Conservation (phyloP, 2,797 vertebrate genomes). For the Loriculus beryllinus region DNA sequence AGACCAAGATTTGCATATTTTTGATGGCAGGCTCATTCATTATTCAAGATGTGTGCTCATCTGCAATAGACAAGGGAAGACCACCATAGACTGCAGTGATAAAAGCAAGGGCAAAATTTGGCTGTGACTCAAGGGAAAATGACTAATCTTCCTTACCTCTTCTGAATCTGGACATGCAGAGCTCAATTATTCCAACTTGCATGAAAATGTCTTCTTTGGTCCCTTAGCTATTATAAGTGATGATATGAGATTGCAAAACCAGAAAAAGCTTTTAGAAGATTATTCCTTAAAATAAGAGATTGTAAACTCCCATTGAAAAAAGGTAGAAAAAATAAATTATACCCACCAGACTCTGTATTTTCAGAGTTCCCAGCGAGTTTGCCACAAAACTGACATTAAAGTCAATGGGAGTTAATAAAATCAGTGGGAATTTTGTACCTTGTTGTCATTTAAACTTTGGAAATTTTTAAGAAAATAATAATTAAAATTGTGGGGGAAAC, state of each 20-base stretch:
- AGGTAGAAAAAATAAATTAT: neutral
- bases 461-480: slow-evolving; percentile 1
- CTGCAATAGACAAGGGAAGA: neutral
- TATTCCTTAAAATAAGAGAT: neutral
- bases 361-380: neutral
- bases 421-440: neutral
- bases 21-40: slow-evolving; percentile 24
- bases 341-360: neutral
- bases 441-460: neutral
- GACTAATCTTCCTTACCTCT: slow-evolving; percentile 27
- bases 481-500: neutral
- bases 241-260: neutral
- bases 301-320: neutral
- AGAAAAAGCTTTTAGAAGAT: neutral
- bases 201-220: neutral
- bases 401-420: neutral
- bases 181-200: neutral
- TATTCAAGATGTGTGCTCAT: neutral
- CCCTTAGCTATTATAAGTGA: neutral
- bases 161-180: neutral
- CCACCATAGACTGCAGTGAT: neutral
- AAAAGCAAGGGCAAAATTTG: slow-evolving; percentile 41
- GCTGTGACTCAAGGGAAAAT: neutral
- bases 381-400: neutral
- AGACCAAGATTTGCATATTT: slow-evolving; percentile 42